These are phyloP conservation scores for Elanus axillaris DNA, from an alignment of 2,113 vertebrate genomes.

Conservation along the genomic window DNA sequence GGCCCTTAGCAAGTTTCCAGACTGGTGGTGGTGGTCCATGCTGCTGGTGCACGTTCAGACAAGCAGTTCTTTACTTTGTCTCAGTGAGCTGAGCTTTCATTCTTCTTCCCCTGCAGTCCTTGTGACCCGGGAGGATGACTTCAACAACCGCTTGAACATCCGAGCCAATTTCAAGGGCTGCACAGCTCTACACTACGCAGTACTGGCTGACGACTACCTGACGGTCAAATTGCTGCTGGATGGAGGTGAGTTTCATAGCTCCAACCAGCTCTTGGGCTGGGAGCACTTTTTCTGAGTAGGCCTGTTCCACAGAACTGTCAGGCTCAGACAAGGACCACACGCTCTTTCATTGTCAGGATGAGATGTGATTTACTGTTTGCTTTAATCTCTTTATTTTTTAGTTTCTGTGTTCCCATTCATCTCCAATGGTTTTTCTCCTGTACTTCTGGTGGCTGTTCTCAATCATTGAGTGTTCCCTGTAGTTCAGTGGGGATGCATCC, in stretches of 20 bases:
- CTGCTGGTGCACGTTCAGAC: background rate
- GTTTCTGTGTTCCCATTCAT: background rate
- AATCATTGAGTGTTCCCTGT: background rate
- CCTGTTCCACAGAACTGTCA: no score
- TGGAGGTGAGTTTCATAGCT: constrained; percentile 72
- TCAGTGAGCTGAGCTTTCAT: background rate
- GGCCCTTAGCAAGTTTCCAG: background rate
- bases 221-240: constrained; percentile 82
- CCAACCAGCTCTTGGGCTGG: background rate
- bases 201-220: constrained; percentile 83
- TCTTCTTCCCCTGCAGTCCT: constrained; percentile 75
- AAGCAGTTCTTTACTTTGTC: background rate
- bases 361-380: background rate
- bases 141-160: constrained; percentile 90
- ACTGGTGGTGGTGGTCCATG: fast-evolving
- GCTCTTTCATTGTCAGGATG: background rate
- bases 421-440: background rate
- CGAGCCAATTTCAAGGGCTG: constrained; percentile 91
- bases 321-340: background rate
- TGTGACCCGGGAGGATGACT: constrained; percentile 92
- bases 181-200: constrained; percentile 90
- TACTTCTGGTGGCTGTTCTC: background rate
- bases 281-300: background rate
- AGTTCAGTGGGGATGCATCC: background rate
- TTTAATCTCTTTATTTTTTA: background rate